Percentiles rank a stretch among this genome's conserved stretches.
These are phyloP conservation scores for Philereme transversata DNA, from an alignment of 2,888 invertebrate genomes.

Conservation along the genomic window DNA sequence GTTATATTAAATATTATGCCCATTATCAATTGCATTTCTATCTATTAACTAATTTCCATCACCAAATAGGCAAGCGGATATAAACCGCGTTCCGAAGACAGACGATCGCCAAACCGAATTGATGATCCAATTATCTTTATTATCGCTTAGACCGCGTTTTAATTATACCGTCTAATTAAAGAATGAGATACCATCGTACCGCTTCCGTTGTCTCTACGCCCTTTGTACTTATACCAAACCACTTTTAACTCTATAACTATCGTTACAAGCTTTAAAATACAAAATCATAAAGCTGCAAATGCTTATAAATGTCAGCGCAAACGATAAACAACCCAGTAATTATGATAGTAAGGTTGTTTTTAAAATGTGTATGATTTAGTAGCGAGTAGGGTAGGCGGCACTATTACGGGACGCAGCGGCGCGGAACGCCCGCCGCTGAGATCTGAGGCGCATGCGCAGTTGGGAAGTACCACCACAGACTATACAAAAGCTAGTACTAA, in stretches of 20 bases:
- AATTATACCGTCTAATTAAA: conserved; percentile 78
- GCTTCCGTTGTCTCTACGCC: conserved; percentile 69
- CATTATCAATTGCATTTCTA: not conserved
- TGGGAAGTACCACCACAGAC: conserved; percentile 47
- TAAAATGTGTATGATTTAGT: conserved; percentile 18
- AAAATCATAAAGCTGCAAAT: conserved; percentile 5
- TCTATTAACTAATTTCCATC: not conserved
- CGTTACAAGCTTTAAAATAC: conserved; percentile 33
- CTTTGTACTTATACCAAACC: conserved; percentile 38
- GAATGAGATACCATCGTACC: conserved; percentile 58
- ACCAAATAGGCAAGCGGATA: conserved; percentile 21
- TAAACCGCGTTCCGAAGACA: conserved; percentile 37
- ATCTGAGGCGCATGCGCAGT: conserved; percentile 62
- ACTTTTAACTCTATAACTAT: conserved; percentile 32
- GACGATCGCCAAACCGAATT: conserved; percentile 53
- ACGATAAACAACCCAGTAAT: conserved; percentile 21
- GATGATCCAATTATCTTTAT: conserved; percentile 73
- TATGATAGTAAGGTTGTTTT: conserved; percentile 13
- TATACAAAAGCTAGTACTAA: conserved; percentile 7
- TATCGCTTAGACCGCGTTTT: conserved; percentile 62
- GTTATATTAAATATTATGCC: no score
- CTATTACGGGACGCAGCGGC: conserved; percentile 68
- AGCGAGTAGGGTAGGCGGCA: conserved; percentile 64
- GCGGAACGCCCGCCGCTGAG: conserved; percentile 81
- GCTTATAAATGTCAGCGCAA: conserved; percentile 9